These are phyloP conservation scores for Drosophila differens DNA, from an alignment of 2,888 invertebrate genomes.

Conservation along the genomic window DNA sequence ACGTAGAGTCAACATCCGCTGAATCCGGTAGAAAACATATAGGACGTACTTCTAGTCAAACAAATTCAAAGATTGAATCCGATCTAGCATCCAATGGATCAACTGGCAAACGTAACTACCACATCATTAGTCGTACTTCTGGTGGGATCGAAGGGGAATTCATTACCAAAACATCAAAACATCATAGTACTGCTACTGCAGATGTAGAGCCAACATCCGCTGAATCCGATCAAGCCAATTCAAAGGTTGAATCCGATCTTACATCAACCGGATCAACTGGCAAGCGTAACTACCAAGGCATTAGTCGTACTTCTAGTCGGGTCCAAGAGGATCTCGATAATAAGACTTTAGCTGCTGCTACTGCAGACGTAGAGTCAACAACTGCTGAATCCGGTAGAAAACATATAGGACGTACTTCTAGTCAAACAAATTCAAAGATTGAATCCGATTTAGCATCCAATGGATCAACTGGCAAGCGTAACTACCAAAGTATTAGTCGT, in stretches of 20 bases:
- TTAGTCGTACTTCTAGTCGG: neutral
- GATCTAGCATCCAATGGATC: neutral
- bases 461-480: slow-evolving; percentile 17
- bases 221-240: neutral
- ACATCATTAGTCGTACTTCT: slow-evolving; percentile 36
- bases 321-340: no score
- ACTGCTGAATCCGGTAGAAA: neutral
- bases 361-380: neutral
- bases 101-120: slow-evolving; percentile 42
- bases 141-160: no score
- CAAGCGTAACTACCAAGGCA: neutral
- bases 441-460: neutral
- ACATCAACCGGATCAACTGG: neutral
- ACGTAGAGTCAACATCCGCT: neutral
- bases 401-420: no score
- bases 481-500: slow-evolving; percentile 51
- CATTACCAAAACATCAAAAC: no score
- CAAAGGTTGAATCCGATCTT: neutral
- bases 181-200: neutral
- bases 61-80: neutral
- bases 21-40: neutral
- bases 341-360: neutral
- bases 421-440: neutral
- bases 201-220: neutral
- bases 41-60: neutral